Evolutionary conservation across 92 coral and sea anemone species (phyloP).

Genomic region (Bergia sp.): DNA sequence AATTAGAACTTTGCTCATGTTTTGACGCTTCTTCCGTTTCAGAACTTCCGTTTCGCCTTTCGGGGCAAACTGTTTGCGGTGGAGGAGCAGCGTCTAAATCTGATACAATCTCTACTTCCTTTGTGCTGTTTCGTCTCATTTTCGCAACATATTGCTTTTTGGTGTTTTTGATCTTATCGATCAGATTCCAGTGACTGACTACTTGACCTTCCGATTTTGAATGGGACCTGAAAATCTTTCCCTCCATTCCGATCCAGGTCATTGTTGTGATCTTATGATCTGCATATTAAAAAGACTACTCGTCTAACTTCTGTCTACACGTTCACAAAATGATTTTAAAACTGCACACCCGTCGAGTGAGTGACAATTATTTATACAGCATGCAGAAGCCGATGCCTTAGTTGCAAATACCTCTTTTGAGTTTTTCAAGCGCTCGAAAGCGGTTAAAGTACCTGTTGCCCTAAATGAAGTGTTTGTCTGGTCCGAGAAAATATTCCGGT

Average conservation of each 20-base stretch:
- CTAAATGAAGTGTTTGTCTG: not conserved
- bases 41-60: not conserved
- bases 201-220: constrained; percentile 34
- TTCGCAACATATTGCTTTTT: not conserved
- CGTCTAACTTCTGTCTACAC: not conserved
- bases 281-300: not conserved
- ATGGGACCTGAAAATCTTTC: not conserved
- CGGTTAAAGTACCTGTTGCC: not conserved
- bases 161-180: not conserved
- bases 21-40: not conserved
- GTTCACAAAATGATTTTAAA: not conserved
- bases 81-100: not conserved
- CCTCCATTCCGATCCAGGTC: constrained; percentile 28
- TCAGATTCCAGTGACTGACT: constrained; percentile 2
- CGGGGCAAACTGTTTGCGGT: constrained; percentile 6
- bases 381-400: not conserved
- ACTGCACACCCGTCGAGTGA: constrained; percentile 18
- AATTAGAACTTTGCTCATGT: not conserved
- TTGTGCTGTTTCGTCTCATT: not conserved
- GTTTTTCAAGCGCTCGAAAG: not conserved
- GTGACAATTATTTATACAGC: not conserved
- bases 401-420: not conserved
- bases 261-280: not conserved
- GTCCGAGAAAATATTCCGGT: not conserved
- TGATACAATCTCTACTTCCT: not conserved